Percentiles rank a stretch among this genome's conserved stretches.
Conservation (phyloP, 2,113 vertebrate genomes). For the Craseonycteris thonglongyai region DNA sequence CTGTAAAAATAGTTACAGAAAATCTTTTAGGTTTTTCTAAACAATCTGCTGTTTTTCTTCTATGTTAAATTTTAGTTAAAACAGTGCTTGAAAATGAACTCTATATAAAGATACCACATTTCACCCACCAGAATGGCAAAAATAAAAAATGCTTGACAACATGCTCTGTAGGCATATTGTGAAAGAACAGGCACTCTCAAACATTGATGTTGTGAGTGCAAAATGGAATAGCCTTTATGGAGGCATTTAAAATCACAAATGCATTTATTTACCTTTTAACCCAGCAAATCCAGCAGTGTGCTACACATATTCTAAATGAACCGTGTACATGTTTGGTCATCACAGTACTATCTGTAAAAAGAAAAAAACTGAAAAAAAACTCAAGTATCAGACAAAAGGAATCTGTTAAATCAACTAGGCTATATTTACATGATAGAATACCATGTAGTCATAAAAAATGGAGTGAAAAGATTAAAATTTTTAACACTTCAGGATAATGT, state of each 20-base stretch:
- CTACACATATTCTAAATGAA: not conserved
- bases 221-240: not conserved
- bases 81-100: constrained; percentile 12
- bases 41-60: not conserved
- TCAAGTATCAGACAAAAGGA: not conserved
- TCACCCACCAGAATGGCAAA: not conserved
- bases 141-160: not conserved
- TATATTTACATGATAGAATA: not conserved
- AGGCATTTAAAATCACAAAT: not conserved
- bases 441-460: not conserved
- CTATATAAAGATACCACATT: not conserved
- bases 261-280: not conserved
- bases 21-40: not conserved
- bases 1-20: not conserved
- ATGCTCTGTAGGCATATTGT: not conserved
- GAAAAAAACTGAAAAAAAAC: not conserved
- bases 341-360: not conserved
- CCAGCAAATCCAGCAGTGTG: not conserved
- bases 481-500: not conserved
- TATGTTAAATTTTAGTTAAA: not conserved
- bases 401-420: not conserved
- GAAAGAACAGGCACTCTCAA: not conserved
- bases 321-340: rapidly evolving
- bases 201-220: not conserved
- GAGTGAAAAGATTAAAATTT: not conserved